Base-by-base conservation (phyloP, 2,113 vertebrate species). In the Crotalus helleri region DNA sequence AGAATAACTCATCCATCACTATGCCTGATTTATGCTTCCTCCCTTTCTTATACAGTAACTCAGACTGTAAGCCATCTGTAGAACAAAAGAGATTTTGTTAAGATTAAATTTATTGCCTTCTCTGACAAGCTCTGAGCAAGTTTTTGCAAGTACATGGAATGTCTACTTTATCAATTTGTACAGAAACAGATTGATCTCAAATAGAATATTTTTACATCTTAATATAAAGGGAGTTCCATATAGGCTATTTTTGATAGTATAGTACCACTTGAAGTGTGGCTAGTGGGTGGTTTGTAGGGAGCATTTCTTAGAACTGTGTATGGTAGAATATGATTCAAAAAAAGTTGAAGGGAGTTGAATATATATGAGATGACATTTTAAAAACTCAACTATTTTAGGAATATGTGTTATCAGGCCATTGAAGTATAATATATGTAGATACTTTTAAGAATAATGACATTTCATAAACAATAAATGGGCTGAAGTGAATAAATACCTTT, bases 21-120 rank as follows among this genome's bases (percentile, higher is more conserved):
- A 3, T 23, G 8, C 44, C 53, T 95, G 94, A 86, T 95, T 95
- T 94, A 94, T 90, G 46, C 91, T 92, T 88, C 93, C 21, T 92
- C 19, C 49, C 94, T 64, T 89, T 91, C 87, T 95, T 89, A 4
- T 95, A 29, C 94, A 53, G 12, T 94, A 94, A 61, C 55, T 94
- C 53, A 95, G 51, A 91, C 59, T 54, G 89, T 87, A 95, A 91
- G 93, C 85, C 87, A 94, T 95, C 58, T 94, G 29, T 93, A 90
- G 92, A 93, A 91, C 86, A 90, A 85, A 90, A 59, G 96, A 85
- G 29, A 87, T 93, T 97, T 94, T 96, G 15, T 94, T 96, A 90
- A 10, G 55, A 93, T 94, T 95, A 69, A 91, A 92, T 95, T 94
- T 93, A 87, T 95, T 96, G 88, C 44, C 49, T 94, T 11, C 53